Evolutionary conservation across 92 coral and sea anemone species (phyloP), one percentile per base, ranked within the genome.

Genomic region (Siderastrea siderea): DNA sequence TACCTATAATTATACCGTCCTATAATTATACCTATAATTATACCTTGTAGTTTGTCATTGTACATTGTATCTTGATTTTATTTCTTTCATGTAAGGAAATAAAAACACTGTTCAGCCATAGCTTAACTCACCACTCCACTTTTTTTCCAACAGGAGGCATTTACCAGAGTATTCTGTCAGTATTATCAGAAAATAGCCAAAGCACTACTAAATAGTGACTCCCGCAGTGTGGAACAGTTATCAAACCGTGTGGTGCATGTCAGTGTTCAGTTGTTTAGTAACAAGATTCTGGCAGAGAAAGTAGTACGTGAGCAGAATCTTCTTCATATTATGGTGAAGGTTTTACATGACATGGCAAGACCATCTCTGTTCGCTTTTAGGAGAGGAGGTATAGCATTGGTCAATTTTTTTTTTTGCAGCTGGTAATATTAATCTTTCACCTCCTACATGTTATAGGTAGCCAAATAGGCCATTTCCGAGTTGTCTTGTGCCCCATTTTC

Each of bases 211-310:
- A 91, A 95, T 38, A 80, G 91, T 7, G 91, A 90, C 48, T 75
- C 88, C 45, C 92, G 84, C 6, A 75, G 90, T 26, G 93, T 86
- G 80, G 99, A 98, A 70, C 98, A 98, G 48, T 93, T 98, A 62
- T 96, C 99, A 49, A 98, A 93, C 82, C 94, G 99, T 50, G 92
- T 98, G 9, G 99, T 98, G 10, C 99, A 98, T 70, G 96, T 98
- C 81, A 98, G 99, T 89, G 99, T 98, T 2, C 99, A 98, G 92
- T 90, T 98, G 50, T 98, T 96, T 67, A 98, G 99, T 74, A 98
- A 98, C 90, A 94, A 94, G 79, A 88, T 84, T 14, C 88, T 98
- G 19, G 99, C 98, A 17, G 96, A 93, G 90, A 98, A 92, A 70
- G 96, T 98, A 88, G 99, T 96, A 3, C 81, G 58, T 49, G 99